A percentile compares a stretch with the other conserved stretches of the same genome.
phyloP scores from a whole-genome alignment of 2,113 vertebrate species.

The Panthera leo region DNA sequence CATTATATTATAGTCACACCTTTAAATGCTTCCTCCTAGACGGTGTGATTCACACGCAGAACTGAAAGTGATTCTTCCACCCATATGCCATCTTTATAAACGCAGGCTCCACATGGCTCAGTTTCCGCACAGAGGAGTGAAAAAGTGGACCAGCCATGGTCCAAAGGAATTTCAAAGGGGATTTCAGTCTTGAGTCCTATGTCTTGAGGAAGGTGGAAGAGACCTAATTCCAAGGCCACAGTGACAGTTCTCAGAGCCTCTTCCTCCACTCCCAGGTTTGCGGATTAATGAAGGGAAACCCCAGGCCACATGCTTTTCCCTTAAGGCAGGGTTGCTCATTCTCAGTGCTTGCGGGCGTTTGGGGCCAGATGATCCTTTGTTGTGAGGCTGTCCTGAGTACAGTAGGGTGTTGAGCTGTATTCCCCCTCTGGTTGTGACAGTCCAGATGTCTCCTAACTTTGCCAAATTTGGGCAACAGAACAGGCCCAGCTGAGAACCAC shows the following conservation, averaged over 20 bases:
- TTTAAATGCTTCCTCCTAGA: slow-evolving; percentile 35
- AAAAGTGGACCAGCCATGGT: background rate
- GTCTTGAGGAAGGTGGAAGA: background rate
- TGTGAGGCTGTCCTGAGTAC: background rate
- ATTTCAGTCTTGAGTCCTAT: background rate
- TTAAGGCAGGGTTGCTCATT: background rate
- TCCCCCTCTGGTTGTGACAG: background rate
- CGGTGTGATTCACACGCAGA: slow-evolving; percentile 6
- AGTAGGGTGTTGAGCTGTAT: background rate
- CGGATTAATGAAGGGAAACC: background rate
- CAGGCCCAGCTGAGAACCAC: background rate
- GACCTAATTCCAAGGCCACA: background rate
- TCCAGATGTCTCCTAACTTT: background rate
- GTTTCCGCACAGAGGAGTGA: background rate
- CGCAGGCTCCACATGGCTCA: background rate
- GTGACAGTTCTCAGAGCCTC: background rate
- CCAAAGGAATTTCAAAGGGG: background rate
- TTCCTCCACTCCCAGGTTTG: fast-evolving
- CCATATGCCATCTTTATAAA: background rate
- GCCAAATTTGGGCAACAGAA: background rate
- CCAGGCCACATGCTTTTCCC: background rate
- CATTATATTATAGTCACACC: slow-evolving; percentile 35
- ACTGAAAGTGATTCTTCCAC: background rate
- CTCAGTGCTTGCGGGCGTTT: background rate
- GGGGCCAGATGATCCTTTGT: no score